These are phyloP conservation scores for Eilema depressum DNA, from an alignment of 2,888 invertebrate species.

Conservation along the genomic window DNA sequence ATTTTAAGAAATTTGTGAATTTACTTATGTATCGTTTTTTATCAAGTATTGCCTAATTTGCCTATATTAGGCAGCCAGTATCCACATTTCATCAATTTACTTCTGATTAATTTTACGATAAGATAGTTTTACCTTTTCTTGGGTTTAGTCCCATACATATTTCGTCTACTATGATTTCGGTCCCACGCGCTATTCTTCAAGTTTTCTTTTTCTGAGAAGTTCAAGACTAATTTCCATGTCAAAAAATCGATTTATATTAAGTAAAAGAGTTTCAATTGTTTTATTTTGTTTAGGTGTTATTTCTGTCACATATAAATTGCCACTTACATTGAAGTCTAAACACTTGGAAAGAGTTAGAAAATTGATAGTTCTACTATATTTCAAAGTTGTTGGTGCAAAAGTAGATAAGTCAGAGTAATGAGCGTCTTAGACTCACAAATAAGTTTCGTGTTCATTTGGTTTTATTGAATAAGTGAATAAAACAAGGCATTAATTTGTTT, in stretches of 20 bases:
- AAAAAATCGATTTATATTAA: background rate
- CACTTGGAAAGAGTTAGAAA: background rate
- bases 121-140: too few relatives aligned
- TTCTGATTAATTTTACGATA: too few relatives aligned
- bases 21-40: background rate
- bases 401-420: conserved; percentile 23
- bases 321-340: background rate
- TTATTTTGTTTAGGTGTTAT: background rate
- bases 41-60: background rate
- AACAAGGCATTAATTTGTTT: conserved; percentile 26
- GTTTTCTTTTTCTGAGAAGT: background rate
- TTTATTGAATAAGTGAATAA: conserved; percentile 24
- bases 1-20: background rate
- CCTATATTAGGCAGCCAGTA: too few relatives aligned
- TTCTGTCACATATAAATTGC: background rate
- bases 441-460: conserved; percentile 22
- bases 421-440: conserved; percentile 13
- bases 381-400: background rate
- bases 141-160: too few relatives aligned
- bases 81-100: too few relatives aligned
- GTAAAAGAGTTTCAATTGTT: background rate
- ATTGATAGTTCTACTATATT: background rate
- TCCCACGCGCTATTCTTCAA: too few relatives aligned
- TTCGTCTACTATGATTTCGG: too few relatives aligned
- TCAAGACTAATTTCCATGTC: background rate